Base-by-base conservation (phyloP, 2,113 vertebrate species). In the Hemicordylus capensis region DNA sequence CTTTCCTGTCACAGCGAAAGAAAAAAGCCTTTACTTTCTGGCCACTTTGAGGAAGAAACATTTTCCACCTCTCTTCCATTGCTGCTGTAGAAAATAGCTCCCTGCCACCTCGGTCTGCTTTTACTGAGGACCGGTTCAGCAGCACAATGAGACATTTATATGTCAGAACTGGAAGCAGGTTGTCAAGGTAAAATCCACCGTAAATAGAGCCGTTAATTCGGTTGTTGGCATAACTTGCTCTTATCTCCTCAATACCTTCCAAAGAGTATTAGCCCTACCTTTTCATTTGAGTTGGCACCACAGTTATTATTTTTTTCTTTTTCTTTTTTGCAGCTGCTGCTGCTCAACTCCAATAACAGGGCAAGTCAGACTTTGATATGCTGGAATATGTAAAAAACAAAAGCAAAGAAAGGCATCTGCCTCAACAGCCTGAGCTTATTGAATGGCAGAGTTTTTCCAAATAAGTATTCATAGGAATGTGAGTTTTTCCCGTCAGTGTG, bases 261-360 rank as follows among this genome's bases (percentile, higher is more conserved):
- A 94, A 91, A 94, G 94, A 94, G 95, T 89, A 95, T 94, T 95
- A 95, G 94, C 88, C 94, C 92, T 95, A 92, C 90, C 92, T 91
- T 95, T 94, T 95, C 93, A 76, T 96, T 96, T 96, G 94, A 95
- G 93, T 96, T 97, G 96, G 97, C 97, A 97, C 94, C 92, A 51
- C 81, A 86, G 92, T 87, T 93, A 90, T 95, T 95, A 8, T 15
- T 31, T 17, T 28, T 34, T 66, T 54, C 2, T 28, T 56, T 58
- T 26, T 46, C 75, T 22, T 28, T 84, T 67, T 64, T 58, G 94
- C 95, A 96, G 95, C 97, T 97, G 96, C 97, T 97, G 97, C 95
- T 96, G 92, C 93, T 93, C 93, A 94, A 89, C 93, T 96, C 95
- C 3, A 90, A 96, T 96, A 97, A 94, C 95, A 95, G 90, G 86